Percentiles rank a stretch among this genome's conserved stretches.
Evolutionary conservation across 2,113 vertebrate genomes (phyloP).

Genomic region (Saimiri boliviensis): DNA sequence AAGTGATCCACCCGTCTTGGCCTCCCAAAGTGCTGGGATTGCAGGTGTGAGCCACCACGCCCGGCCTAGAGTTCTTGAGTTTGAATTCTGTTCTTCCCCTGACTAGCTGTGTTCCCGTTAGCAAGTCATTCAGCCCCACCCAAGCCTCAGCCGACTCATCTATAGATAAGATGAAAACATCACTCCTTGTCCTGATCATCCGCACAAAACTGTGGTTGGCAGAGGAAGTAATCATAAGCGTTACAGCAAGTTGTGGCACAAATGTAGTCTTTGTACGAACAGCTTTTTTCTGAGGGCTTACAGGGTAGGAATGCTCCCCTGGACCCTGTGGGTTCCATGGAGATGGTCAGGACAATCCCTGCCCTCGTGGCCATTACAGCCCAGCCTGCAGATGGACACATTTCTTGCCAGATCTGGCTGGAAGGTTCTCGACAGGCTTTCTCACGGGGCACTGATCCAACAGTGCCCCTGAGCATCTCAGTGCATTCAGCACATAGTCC

Average conservation of each 20-base stretch:
- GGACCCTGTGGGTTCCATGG: not conserved
- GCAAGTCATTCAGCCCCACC: not conserved
- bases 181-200: not conserved
- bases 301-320: not conserved
- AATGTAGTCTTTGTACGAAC: not conserved
- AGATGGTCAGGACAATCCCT: not conserved
- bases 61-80: not conserved
- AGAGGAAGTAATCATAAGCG: not conserved
- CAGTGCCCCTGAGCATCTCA: not conserved
- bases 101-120: not conserved
- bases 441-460: not conserved
- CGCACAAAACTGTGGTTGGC: not conserved
- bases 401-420: not conserved
- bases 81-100: not conserved
- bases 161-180: not conserved
- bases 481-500: not conserved
- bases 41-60: no score
- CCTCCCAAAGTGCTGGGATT: no score
- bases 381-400: not conserved
- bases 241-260: not conserved
- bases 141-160: not conserved
- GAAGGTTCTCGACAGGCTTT: not conserved
- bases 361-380: not conserved
- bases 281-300: not conserved
- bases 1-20: no score